Conservation (phyloP, 2,888 invertebrate species). For the Limnephilus lunatus region DNA sequence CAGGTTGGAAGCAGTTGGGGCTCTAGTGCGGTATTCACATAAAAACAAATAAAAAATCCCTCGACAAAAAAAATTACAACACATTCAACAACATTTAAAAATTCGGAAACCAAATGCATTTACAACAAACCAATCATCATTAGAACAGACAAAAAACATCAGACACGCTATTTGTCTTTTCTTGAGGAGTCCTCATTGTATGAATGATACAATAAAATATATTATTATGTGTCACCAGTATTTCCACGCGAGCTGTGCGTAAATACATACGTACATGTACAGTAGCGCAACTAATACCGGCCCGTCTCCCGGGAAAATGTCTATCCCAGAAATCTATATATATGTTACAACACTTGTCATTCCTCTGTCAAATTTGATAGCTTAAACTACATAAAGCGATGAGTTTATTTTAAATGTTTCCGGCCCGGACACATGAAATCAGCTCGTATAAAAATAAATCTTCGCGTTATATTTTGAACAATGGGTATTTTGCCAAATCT, state of each 20-base stretch:
- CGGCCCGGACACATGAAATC: background rate
- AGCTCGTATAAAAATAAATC: background rate
- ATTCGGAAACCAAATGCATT: too few species aligned
- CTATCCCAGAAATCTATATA: background rate
- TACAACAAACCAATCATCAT: too few species aligned
- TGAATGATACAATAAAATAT: background rate
- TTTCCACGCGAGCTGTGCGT: background rate
- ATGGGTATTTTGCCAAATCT: slow-evolving; percentile 6
- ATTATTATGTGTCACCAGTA: background rate
- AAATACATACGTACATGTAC: background rate
- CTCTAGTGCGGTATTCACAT: too few species aligned
- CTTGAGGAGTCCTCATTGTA: background rate
- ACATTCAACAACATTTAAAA: too few species aligned
- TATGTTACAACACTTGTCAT: background rate
- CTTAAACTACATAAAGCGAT: background rate
- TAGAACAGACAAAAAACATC: too few species aligned
- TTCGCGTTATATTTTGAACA: background rate
- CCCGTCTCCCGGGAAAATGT: background rate
- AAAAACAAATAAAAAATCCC: too few species aligned
- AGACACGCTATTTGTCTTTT: too few species aligned
- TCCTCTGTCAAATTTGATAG: background rate
- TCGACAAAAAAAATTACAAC: too few species aligned
- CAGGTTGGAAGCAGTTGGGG: too few species aligned
- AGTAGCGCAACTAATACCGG: background rate
- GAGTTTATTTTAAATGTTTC: background rate